Conservation (phyloP, 2,888 invertebrate species). For the Pecten maximus region DNA sequence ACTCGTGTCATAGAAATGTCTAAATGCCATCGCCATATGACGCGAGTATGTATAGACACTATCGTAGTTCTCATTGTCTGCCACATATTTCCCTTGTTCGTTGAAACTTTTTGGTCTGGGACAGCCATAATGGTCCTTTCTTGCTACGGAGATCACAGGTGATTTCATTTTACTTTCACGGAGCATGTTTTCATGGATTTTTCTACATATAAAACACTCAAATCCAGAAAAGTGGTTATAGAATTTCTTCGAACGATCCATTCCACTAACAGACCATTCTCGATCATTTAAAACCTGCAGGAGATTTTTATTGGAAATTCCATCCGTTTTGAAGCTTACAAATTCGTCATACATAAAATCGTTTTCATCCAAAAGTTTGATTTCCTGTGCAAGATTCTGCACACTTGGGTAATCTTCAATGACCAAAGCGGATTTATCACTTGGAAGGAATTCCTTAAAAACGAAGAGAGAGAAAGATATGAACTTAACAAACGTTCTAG, state of each 20-base stretch:
- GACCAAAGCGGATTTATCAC: constrained; percentile 73
- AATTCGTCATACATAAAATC: constrained; percentile 74
- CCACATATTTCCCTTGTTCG: constrained; percentile 62
- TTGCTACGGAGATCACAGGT: constrained; percentile 56
- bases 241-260: constrained; percentile 30
- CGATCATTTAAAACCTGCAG: constrained; percentile 62
- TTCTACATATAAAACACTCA: constrained; percentile 77
- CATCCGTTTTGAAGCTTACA: constrained; percentile 67
- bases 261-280: constrained; percentile 63
- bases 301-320: constrained; percentile 70
- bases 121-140: constrained; percentile 84
- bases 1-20: constrained; percentile 41
- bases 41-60: constrained; percentile 41
- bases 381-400: constrained; percentile 70
- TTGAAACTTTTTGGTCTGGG: constrained; percentile 81
- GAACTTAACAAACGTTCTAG: too few species aligned
- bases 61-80: constrained; percentile 46
- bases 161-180: constrained; percentile 60
- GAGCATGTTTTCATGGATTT: constrained; percentile 65
- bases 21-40: constrained; percentile 48
- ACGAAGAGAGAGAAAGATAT: neutral
- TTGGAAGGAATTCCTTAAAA: constrained; percentile 74
- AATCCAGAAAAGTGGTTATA: constrained; percentile 67
- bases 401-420: constrained; percentile 75
- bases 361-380: constrained; percentile 71